phyloP scores from a whole-genome alignment of 2,797 vertebrate genomes.

The Acanthurus lineatus region DNA sequence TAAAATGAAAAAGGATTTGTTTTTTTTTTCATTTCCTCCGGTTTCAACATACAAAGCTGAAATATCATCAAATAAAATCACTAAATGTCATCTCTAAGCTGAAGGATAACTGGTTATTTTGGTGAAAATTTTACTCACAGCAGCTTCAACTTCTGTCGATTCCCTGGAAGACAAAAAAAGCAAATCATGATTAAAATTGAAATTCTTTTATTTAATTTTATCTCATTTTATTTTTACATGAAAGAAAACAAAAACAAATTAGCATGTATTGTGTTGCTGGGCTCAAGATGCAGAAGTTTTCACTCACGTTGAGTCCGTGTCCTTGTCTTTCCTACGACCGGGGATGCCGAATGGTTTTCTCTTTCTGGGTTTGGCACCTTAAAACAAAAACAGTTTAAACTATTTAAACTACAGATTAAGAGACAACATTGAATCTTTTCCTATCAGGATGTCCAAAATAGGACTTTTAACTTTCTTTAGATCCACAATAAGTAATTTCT shows the following conservation, averaged over 20 bases:
- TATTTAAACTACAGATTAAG: background rate
- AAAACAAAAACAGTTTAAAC: constrained; percentile 57
- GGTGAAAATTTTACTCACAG: constrained; percentile 88
- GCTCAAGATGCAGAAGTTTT: background rate
- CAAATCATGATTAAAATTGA: constrained; percentile 28
- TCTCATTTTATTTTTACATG: background rate
- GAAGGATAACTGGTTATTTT: background rate
- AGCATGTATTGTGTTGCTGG: background rate
- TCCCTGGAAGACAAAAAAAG: constrained; percentile 85
- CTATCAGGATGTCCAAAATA: too few relatives aligned
- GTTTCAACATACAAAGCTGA: constrained; percentile 15
- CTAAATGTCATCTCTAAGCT: background rate
- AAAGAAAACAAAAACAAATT: background rate
- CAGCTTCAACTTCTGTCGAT: constrained; percentile 94
- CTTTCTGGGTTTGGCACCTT: constrained; percentile 94
- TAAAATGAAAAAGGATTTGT: constrained; percentile 1
- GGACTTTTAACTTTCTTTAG: background rate
- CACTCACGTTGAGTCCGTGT: constrained; percentile 95
- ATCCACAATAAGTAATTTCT: too few relatives aligned
- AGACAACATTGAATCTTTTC: background rate
- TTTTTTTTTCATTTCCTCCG: constrained; percentile 44
- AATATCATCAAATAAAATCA: too few relatives aligned
- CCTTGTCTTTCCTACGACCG: constrained; percentile 95
- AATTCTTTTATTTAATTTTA: background rate
- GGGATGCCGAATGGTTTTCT: constrained; percentile 94